phyloP scores from a whole-genome alignment of 2,113 vertebrate genomes.

The Rhinoderma darwinii region DNA sequence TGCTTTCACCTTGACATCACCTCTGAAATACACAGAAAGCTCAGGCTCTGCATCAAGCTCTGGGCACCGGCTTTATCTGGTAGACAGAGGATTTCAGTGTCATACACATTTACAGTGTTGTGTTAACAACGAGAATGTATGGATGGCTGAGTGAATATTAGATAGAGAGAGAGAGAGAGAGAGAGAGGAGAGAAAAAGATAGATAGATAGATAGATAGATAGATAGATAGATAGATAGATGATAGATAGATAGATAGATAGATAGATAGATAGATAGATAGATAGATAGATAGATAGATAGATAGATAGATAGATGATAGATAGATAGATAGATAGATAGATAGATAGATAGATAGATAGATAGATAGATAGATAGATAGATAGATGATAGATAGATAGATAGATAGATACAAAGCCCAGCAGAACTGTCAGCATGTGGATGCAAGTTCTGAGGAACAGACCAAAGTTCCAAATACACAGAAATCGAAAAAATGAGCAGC shows the following conservation, averaged over 20 bases:
- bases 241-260: constrained; percentile 3
- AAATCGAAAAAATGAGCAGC: too few species aligned
- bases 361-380: background rate
- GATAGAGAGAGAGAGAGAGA: background rate
- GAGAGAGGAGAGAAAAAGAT: background rate
- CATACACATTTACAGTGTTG: background rate
- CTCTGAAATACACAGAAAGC: constrained; percentile 76
- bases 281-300: background rate
- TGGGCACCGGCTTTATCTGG: constrained; percentile 67
- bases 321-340: background rate
- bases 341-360: background rate
- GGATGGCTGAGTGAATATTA: background rate
- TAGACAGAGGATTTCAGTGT: constrained; percentile 68
- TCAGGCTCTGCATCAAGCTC: constrained; percentile 68
- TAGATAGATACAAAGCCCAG: background rate
- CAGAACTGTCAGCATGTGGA: too few species aligned
- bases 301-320: background rate
- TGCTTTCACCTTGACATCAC: constrained; percentile 92
- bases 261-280: constrained; percentile 7
- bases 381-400: background rate
- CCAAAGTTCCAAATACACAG: too few species aligned
- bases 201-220: constrained; percentile 14
- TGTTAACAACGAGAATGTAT: background rate
- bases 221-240: constrained; percentile 6
- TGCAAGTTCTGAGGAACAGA: too few species aligned